Conservation (phyloP, 2,888 invertebrate species). For the Pachydiplax longipennis region DNA sequence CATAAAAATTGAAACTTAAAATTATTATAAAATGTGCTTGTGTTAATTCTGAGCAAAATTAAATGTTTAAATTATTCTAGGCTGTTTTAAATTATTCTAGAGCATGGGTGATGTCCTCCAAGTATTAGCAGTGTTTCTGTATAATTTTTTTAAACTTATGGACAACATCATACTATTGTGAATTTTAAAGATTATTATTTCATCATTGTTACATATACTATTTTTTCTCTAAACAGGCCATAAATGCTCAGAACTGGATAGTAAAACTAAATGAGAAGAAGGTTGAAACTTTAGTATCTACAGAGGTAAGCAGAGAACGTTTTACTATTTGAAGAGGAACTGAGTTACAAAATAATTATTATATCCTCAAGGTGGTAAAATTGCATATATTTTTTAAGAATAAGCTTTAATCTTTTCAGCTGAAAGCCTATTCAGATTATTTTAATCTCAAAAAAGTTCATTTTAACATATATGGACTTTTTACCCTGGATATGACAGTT, state of each 20-base stretch:
- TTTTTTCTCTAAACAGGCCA: not conserved
- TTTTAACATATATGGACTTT: not conserved
- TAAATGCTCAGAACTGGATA: not conserved
- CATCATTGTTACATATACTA: not conserved
- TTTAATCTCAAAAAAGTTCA: not conserved
- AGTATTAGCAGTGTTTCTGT: no score
- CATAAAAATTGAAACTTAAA: no score
- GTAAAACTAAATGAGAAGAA: not conserved
- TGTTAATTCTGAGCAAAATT: no score
- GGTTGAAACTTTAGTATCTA: not conserved
- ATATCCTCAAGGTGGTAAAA: not conserved
- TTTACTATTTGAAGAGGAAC: not conserved
- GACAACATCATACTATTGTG: no score
- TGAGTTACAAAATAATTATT: not conserved
- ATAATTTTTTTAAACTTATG: no score
- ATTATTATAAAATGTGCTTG: no score
- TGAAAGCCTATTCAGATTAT: not conserved
- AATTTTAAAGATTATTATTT: not conserved
- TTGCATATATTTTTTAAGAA: not conserved
- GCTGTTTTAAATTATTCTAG: no score
- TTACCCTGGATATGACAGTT: not conserved
- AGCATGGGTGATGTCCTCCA: no score
- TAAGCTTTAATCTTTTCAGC: not conserved
- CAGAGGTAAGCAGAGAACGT: not conserved
- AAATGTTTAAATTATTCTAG: no score